phyloP scores from a whole-genome alignment of 1,140 invertebrate species.

The Copidosoma floridanum region DNA sequence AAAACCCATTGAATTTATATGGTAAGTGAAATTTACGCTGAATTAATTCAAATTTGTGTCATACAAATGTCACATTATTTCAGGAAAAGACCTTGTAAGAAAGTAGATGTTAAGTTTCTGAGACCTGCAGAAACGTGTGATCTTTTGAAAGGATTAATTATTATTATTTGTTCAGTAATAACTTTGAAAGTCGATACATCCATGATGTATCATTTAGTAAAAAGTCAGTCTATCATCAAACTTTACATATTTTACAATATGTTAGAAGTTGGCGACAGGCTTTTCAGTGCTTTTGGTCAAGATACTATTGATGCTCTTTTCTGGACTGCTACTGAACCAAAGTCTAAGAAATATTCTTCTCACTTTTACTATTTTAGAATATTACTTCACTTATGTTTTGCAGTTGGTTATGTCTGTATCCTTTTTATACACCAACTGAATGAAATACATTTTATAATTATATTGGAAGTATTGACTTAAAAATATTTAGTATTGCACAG shows the following conservation, averaged over 20 bases:
- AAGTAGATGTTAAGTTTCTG: conserved; percentile 57
- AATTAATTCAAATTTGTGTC: too few species aligned
- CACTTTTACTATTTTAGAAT: conserved; percentile 83
- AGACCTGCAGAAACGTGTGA: conserved; percentile 95
- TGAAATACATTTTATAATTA: conserved; percentile 3
- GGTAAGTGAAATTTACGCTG: too few species aligned
- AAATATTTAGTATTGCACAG: conserved; percentile 77
- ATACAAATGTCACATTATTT: conserved; percentile 22
- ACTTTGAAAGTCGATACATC: conserved; percentile 94
- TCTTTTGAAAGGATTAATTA: conserved; percentile 87
- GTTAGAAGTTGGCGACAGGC: conserved; percentile 94
- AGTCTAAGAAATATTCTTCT: conserved; percentile 59
- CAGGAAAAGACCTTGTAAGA: conserved; percentile 37
- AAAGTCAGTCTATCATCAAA: conserved; percentile 98
- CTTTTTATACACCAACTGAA: conserved; percentile 58
- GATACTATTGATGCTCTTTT: conserved; percentile 96
- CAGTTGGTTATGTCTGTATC: conserved; percentile 92
- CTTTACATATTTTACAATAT: conserved; percentile 99
- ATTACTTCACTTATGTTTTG: conserved; percentile 84
- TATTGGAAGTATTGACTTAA: background rate
- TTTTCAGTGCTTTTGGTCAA: conserved; percentile 97
- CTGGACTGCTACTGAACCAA: conserved; percentile 95
- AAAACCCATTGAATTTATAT: too few species aligned
- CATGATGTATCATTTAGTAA: conserved; percentile 97
- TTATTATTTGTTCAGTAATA: conserved; percentile 79